Conservation (phyloP, 2,888 invertebrate genomes). For the Acrocera orbiculus region DNA sequence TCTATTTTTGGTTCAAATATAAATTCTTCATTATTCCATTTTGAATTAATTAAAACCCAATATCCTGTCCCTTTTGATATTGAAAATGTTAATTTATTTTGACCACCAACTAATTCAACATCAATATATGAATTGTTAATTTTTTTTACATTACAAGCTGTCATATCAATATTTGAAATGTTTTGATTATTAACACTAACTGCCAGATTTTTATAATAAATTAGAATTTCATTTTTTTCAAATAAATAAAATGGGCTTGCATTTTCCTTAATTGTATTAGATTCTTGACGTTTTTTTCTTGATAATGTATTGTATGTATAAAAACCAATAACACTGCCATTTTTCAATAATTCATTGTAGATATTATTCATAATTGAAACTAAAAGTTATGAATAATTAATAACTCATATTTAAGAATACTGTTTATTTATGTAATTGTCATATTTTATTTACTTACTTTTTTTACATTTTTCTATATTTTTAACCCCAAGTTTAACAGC, state of each 20-base stretch:
- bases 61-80: slow-evolving; percentile 19
- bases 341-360: slow-evolving; percentile 32
- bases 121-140: not conserved
- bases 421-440: not conserved
- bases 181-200: not conserved
- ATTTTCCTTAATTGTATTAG: not conserved
- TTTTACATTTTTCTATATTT: too few species aligned
- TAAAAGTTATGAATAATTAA: slow-evolving; percentile 16
- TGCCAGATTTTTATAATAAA: slow-evolving; percentile 17
- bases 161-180: not conserved
- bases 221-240: slow-evolving; percentile 16
- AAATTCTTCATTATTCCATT: slow-evolving; percentile 10
- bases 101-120: not conserved
- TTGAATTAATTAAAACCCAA: slow-evolving; percentile 19
- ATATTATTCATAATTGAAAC: slow-evolving; percentile 37
- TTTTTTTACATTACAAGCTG: not conserved
- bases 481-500: too few species aligned
- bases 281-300: slow-evolving; percentile 6
- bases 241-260: slow-evolving; percentile 4
- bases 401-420: not conserved
- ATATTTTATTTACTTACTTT: not conserved
- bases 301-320: slow-evolving; percentile 8
- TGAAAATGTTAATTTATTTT: slow-evolving; percentile 18
- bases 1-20: slow-evolving; percentile 17
- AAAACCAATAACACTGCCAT: slow-evolving; percentile 13